Evolutionary conservation across 2,113 vertebrate species (phyloP), one percentile per base, ranked within the genome.

Genomic region (Astur gentilis): DNA sequence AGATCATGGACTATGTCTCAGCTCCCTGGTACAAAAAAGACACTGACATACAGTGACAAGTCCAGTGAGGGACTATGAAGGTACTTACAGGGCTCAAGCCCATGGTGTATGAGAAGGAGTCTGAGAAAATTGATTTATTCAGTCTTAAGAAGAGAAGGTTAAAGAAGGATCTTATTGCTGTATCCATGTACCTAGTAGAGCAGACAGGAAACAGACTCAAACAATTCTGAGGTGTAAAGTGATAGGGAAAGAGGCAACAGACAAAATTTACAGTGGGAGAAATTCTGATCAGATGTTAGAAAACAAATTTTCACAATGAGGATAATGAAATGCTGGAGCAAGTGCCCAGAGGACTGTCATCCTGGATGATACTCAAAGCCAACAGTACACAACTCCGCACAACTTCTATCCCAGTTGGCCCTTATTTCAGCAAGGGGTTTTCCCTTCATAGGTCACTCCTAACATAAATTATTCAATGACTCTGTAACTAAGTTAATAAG

Each of bases 61-160:
- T n/a, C 27, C 11, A 13, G 19, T 22, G 19, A 40, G 17, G 5
- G 19, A 71, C 7, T 6, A 44, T 5, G 7, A 44, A 62, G 13
- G 22, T 36, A 54, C 67, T 54, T 58, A 21, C 52, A 71, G 3
- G 10, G 13, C 23, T 47, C 2, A 77, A 79, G 27, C 2, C 22
- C 3, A 16, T 14, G 4, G 2, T 64, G 5, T 52, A 21, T 27
- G 14, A 42, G 8, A 42, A 66, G 7, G 7, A 61, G 2, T 2
- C 15, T 52, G 23, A 47, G 27, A 75, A 71, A 62, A n/a, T 2
- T 29, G 1, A 9, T 58, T 64, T 92, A 27, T 77, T 44, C 19
- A 34, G 2, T 13, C 23, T 58, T n/a, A 65, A 44, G n/a, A 47
- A 58, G 6, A 45, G 16, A 57, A 67, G 6, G 3, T 27, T 78